Evolutionary conservation across 2,888 invertebrate genomes (phyloP).

Genomic region (Ditylenchus weischeri): DNA sequence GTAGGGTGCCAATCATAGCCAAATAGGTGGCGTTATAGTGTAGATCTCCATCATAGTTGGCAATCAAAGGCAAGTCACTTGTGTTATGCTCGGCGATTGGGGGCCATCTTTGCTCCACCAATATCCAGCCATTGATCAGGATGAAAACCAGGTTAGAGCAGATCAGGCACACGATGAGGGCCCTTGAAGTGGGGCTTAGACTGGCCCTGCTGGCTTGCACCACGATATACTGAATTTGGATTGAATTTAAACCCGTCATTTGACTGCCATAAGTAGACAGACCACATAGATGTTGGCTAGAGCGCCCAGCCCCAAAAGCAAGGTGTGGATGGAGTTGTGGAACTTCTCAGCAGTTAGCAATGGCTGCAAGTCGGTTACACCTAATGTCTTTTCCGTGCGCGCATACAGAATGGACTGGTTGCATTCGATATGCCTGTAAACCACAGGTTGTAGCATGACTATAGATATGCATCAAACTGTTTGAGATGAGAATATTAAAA

Average conservation of each 20-base stretch:
- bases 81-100: not conserved
- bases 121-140: not conserved
- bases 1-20: slow-evolving; percentile 1
- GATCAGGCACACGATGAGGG: not conserved
- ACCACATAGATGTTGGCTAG: slow-evolving; percentile 7
- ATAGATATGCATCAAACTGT: too few species aligned
- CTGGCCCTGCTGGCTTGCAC: not conserved
- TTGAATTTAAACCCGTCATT: not conserved
- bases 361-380: slow-evolving; percentile 12
- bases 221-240: not conserved
- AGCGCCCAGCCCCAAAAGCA: not conserved
- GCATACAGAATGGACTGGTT: slow-evolving; percentile 3
- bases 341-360: slow-evolving; percentile 7
- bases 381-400: not conserved
- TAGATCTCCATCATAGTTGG: slow-evolving; percentile 4
- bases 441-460: too few species aligned
- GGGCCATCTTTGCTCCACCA: slow-evolving; percentile 2
- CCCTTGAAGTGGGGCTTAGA: slow-evolving; percentile 7
- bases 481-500: too few species aligned
- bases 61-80: not conserved
- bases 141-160: slow-evolving; percentile 6
- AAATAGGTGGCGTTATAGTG: not conserved
- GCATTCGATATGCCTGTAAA: slow-evolving; percentile 11
- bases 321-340: slow-evolving; percentile 3
- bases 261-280: not conserved